phyloP scores from a whole-genome alignment of 2,888 invertebrate species.

The Capitulum mitella region DNA sequence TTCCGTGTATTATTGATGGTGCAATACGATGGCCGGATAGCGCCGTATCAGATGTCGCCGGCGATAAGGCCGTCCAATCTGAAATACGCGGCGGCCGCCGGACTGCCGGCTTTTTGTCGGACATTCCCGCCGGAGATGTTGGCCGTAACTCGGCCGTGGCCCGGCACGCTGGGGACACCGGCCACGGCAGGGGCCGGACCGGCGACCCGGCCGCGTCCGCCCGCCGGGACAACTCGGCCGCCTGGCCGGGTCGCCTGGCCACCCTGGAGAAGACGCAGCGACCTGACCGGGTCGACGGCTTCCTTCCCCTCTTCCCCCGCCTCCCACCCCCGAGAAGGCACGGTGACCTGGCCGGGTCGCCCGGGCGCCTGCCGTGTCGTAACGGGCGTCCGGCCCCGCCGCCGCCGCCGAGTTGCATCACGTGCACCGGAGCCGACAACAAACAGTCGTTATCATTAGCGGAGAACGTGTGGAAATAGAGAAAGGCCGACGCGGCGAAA shows the following conservation, averaged over 20 bases:
- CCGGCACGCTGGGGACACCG: neutral
- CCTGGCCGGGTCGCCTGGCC: too few species aligned
- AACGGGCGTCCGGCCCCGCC: too few species aligned
- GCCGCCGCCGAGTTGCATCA: neutral
- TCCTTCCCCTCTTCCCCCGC: too few species aligned
- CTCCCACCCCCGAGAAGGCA: too few species aligned
- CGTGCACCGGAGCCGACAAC: neutral
- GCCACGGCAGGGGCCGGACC: neutral
- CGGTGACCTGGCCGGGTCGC: too few species aligned
- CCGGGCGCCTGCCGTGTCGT: too few species aligned
- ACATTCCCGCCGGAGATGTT: neutral
- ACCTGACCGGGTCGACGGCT: too few species aligned
- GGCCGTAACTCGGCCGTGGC: neutral
- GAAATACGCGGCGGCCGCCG: neutral
- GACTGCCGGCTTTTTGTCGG: neutral
- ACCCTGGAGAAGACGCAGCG: too few species aligned
- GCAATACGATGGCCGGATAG: neutral
- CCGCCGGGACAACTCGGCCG: neutral
- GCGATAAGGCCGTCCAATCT: conserved; percentile 2
- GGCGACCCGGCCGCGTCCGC: neutral
- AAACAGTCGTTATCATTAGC: neutral
- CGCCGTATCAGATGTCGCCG: conserved; percentile 5
- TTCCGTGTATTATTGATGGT: conserved; percentile 1
- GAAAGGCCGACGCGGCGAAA: neutral
- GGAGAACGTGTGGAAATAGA: neutral